Evolutionary conservation across 2,797 vertebrate genomes (phyloP).

Genomic region (Tympanoctomys barrerae): DNA sequence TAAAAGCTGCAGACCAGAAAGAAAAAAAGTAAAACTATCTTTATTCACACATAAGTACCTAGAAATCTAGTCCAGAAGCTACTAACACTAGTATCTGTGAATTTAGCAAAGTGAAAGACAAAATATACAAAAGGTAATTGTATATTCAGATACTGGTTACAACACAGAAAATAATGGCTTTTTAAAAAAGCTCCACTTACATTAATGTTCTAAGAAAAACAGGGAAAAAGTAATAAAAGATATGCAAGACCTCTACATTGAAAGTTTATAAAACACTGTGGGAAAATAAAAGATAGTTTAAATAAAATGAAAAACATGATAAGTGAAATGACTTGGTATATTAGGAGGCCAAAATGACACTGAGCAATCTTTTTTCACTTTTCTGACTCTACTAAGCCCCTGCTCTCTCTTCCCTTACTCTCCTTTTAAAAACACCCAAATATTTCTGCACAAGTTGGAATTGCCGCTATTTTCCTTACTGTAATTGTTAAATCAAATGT

Average conservation of each 20-base stretch:
- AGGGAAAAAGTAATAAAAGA: not conserved
- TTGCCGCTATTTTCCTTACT: not conserved
- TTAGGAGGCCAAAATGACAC: slow-evolving; percentile 25
- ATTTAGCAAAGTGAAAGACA: slow-evolving; percentile 6
- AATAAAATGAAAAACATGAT: not conserved
- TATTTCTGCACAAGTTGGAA: not conserved
- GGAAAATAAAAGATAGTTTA: not conserved
- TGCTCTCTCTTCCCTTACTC: not conserved
- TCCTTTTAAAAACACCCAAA: not conserved
- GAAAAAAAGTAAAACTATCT: not conserved
- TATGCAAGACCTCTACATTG: not conserved
- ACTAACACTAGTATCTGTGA: not conserved
- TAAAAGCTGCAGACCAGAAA: not conserved
- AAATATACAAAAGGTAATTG: not conserved
- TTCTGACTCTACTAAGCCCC: not conserved
- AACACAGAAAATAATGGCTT: not conserved
- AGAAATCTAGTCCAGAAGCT: not conserved
- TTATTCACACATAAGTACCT: not conserved
- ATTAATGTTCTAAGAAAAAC: not conserved
- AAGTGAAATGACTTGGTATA: not conserved
- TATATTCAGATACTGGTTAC: not conserved
- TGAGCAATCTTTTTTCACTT: not conserved
- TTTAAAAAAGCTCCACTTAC: not conserved
- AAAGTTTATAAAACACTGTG: not conserved
- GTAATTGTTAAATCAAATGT: not conserved